Percentiles rank a stretch among this genome's conserved stretches.
These are phyloP conservation scores for Cyprinus carpio DNA, from an alignment of 2,113 vertebrate species.

Conservation along the genomic window DNA sequence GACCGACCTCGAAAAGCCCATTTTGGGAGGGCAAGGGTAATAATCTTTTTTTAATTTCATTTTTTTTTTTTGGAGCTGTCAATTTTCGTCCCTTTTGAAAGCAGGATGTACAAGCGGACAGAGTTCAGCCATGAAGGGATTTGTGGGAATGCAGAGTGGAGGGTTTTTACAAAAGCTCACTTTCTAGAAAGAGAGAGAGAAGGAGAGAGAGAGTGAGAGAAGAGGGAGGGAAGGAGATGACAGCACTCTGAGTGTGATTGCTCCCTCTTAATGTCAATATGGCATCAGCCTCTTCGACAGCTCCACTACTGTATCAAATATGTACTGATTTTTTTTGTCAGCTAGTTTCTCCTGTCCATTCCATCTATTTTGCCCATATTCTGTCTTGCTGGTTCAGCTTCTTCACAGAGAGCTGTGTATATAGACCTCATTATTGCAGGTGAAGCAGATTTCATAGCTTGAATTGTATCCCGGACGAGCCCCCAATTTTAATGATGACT, in stretches of 20 bases:
- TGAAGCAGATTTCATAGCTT: slow-evolving; percentile 59
- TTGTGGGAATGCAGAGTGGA: slow-evolving; percentile 34
- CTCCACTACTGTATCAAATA: slow-evolving; percentile 56
- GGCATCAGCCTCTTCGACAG: slow-evolving; percentile 25
- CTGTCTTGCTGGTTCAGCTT: slow-evolving; percentile 38
- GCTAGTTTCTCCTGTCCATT: slow-evolving; percentile 44
- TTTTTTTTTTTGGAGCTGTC: slow-evolving; percentile 62
- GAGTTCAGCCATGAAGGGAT: slow-evolving; percentile 33
- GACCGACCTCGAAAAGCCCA: slow-evolving; percentile 67
- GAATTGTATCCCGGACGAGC: slow-evolving; percentile 16
- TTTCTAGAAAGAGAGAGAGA: background rate
- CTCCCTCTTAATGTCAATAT: slow-evolving; percentile 39
- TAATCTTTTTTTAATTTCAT: slow-evolving; percentile 78
- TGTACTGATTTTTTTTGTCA: slow-evolving; percentile 41
- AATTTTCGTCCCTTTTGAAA: slow-evolving; percentile 72
- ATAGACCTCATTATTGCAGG: slow-evolving; percentile 63
- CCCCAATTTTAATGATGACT: slow-evolving; percentile 33
- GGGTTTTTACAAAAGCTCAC: background rate
- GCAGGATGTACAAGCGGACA: slow-evolving; percentile 58
- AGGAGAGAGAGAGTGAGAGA: no score
- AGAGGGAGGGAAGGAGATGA: slow-evolving; percentile 11
- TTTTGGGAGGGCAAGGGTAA: slow-evolving; percentile 81
- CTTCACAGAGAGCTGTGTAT: slow-evolving; percentile 49
- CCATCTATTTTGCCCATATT: slow-evolving; percentile 56
- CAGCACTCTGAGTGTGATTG: slow-evolving; percentile 26